Conservation (phyloP, 2,888 invertebrate genomes). For the Orthosia incerta region DNA sequence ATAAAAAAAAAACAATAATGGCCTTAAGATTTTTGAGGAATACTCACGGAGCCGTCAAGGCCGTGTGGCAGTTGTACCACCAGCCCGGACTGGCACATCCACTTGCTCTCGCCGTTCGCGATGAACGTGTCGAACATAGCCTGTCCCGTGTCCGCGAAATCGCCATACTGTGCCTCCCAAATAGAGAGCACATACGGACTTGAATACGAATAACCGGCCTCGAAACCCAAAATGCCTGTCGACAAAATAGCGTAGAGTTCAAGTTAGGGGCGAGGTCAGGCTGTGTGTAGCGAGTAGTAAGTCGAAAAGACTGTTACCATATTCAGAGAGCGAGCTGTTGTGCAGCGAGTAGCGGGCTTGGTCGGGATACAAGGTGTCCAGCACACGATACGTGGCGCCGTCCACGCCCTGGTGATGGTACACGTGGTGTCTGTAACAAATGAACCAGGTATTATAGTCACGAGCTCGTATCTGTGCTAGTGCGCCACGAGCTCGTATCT, state of each 20-base stretch:
- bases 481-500: no score
- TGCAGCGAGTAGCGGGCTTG: slow-evolving; percentile 94
- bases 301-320: slow-evolving; percentile 76
- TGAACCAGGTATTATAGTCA: no score
- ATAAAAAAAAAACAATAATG: no score
- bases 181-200: slow-evolving; percentile 93
- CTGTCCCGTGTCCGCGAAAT: slow-evolving; percentile 94
- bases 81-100: slow-evolving; percentile 95
- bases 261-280: no score
- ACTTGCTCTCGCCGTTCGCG: slow-evolving; percentile 94
- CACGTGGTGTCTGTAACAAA: slow-evolving; percentile 93
- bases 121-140: slow-evolving; percentile 93
- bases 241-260: neutral
- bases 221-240: slow-evolving; percentile 92
- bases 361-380: slow-evolving; percentile 93
- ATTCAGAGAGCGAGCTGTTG: slow-evolving; percentile 95
- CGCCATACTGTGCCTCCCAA: slow-evolving; percentile 97
- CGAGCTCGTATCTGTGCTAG: no score
- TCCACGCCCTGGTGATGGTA: slow-evolving; percentile 95
- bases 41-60: slow-evolving; percentile 93
- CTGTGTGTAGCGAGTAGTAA: neutral
- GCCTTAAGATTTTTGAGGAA: neutral
- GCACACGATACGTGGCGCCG: slow-evolving; percentile 92
- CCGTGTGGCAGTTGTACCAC: slow-evolving; percentile 96
- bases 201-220: slow-evolving; percentile 95